Evolutionary conservation across 2,113 vertebrate species (phyloP), one percentile per base, ranked within the genome.

Genomic region (Pterocles burchelli): DNA sequence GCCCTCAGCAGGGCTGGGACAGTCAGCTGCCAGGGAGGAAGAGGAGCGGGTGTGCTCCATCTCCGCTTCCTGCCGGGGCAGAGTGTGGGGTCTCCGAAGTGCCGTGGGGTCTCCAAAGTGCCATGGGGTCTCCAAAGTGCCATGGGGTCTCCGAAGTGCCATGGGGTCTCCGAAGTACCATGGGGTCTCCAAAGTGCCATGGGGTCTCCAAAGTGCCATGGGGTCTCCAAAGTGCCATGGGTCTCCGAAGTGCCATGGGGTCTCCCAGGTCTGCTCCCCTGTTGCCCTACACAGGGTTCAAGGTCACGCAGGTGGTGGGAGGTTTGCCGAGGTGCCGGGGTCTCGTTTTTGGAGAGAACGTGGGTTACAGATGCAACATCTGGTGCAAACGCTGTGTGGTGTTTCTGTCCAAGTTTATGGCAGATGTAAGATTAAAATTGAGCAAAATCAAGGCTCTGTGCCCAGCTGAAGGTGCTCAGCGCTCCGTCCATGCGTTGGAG

Each of bases 271-370:
- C 62, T 71, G 58, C 41, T n/a, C 75, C 10, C 16, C 28, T 54
- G 49, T 36, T 6, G 2, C 48, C 31, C 58, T 52, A 61, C 68
- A 14, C 46, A 3, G 71, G 46, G n/a, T 70, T 57, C 22, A 31
- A 16, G 77, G 57, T 38, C 1, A 0, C 33, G 52, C 48, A 43
- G 51, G n/a, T n/a, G n/a, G 7, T n/a, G 22, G 25, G 43, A 63
- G 48, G 17, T 33, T 70, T 51, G 33, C 49, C 0, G 0, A 46
- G 55, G 33, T 1, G 3, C 36, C 11, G 0, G 20, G 2, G 15
- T 8, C 67, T 38, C 62, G 3, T 13, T 55, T 51, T 29, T 8
- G 34, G 38, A n/a, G 41, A 38, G 7, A 25, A 12, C 7, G 9
- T 13, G 41, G 25, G 26, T 79, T 58, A 9, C 21, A 52, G 79